phyloP scores from a whole-genome alignment of 2,113 vertebrate genomes.

The Amblyopsis rosae region DNA sequence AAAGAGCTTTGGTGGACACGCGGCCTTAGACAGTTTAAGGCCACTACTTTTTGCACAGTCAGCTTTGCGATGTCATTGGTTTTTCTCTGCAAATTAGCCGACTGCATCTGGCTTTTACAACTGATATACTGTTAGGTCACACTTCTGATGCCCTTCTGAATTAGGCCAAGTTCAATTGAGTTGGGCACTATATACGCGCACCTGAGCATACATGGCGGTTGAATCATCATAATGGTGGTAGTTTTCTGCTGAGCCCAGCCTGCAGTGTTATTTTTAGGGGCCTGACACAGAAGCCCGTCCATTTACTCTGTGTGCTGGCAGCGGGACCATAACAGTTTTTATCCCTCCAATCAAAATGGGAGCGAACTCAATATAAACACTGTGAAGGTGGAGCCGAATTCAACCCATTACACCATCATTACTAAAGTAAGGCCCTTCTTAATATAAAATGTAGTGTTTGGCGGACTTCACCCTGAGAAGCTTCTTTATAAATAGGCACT shows the following conservation, averaged over 20 bases:
- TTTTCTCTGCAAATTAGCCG: background rate
- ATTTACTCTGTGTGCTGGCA: conserved; percentile 70
- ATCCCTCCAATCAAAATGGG: conserved; percentile 65
- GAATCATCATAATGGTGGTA: conserved; percentile 77
- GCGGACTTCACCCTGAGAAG: conserved; percentile 10
- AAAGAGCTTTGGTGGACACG: no score
- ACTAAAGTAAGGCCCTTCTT: conserved; percentile 36
- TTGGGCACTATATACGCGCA: conserved; percentile 33
- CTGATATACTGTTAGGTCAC: conserved; percentile 4
- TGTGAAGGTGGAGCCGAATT: conserved; percentile 59
- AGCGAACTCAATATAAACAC: conserved; percentile 69
- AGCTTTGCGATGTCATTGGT: background rate
- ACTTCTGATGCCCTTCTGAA: conserved; percentile 4
- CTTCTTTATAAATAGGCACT: background rate
- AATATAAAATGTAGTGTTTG: conserved; percentile 29
- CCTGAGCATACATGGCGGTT: conserved; percentile 71
- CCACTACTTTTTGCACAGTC: background rate
- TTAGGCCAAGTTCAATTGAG: conserved; percentile 29
- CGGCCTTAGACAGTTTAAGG: background rate
- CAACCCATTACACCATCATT: conserved; percentile 44
- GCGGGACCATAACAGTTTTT: conserved; percentile 59
- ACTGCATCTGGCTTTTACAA: conserved; percentile 1
- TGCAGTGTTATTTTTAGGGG: conserved; percentile 76
- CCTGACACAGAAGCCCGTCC: conserved; percentile 73
- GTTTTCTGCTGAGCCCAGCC: conserved; percentile 76